phyloP scores from a whole-genome alignment of 2,113 vertebrate species.

The Paramormyrops kingsleyae region DNA sequence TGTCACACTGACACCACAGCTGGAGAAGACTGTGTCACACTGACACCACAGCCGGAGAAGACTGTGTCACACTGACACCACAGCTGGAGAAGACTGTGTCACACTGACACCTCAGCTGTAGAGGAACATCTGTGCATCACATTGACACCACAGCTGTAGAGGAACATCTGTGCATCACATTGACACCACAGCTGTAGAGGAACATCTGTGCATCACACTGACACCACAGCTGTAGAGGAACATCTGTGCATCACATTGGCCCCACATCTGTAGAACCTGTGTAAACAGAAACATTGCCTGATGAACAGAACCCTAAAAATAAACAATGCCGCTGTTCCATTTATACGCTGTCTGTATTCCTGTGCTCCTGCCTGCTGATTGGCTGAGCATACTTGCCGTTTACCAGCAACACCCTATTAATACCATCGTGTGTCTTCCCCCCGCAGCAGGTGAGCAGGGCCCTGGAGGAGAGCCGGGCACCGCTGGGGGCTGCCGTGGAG shows the following conservation, averaged over 20 bases:
- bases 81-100: not conserved
- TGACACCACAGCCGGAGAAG: not conserved
- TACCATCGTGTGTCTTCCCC: not conserved
- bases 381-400: not conserved
- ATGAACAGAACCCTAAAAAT: not conserved
- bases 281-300: not conserved
- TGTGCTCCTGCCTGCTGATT: not conserved
- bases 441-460: conserved; percentile 60
- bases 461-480: conserved; percentile 57
- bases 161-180: not conserved
- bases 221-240: no score
- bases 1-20: not conserved
- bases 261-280: no score
- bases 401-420: not conserved
- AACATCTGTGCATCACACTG: no score
- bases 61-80: not conserved
- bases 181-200: not conserved
- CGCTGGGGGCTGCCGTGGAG: conserved; percentile 59
- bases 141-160: not conserved
- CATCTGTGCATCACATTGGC: no score
- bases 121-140: not conserved
- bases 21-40: not conserved
- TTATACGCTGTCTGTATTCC: not conserved
- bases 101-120: not conserved
- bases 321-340: not conserved